Evolutionary conservation across 2,888 invertebrate genomes (phyloP), one percentile per base, ranked within the genome.

Genomic region (Mythimna loreyi): DNA sequence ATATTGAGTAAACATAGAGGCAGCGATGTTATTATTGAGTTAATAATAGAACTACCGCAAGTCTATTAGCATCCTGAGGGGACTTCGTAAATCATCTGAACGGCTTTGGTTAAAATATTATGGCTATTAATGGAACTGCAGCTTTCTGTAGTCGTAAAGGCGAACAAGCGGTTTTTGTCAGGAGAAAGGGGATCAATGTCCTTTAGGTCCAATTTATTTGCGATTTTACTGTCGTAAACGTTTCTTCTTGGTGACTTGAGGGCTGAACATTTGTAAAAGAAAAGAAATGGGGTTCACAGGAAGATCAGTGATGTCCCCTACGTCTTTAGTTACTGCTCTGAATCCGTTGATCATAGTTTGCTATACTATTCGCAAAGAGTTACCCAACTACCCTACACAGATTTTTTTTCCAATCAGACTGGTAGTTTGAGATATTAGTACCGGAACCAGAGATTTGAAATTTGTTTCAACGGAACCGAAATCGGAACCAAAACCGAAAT

Each of bases 1-100:
- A 62, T 47, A 75, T 57, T 57, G 50, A 47, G 52, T 75, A 78
- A 78, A 78, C 77, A 75, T 66, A 67, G 56, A 64, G 61, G 70
- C 49, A 49, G 45, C 61, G 36, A 23, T 69, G 59, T 60, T 76
- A 75, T 75, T 78, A 71, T 72, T 71, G 23, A 9, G 59, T 67
- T 66, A 64, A 76, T 80, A 78, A 59, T 64, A 72, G 64, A 62
- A 67, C 50, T 64, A 61, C 60, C 57, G 65, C 81, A 28, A 72
- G 65, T 80, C 58, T 56, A 67, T 80, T 80, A 71, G 47, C 25
- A 61, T 79, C 43, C 57, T 61, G 21, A 36, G 56, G 28, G 28
- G 47, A 21, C 43, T 65, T 49, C 33, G 40, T 60, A 57, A 60
- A 64, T 72, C 63, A 50, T 78, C 40, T 47, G 40, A 23, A 59